A percentile compares a stretch with the other conserved stretches of the same genome.
Conservation (phyloP, 2,888 invertebrate species). For the Syrphus vitripennis region DNA sequence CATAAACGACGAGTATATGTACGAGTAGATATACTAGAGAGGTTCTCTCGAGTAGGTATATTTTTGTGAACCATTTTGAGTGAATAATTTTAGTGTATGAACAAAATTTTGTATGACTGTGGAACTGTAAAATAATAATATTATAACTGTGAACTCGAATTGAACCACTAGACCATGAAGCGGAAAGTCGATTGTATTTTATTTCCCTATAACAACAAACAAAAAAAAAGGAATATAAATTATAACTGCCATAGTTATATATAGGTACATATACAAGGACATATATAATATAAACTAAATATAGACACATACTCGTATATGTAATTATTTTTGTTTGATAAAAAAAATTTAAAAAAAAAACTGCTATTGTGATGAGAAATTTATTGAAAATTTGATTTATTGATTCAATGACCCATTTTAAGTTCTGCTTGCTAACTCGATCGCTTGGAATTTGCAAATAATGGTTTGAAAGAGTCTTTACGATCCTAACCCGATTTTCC, state of each 20-base stretch:
- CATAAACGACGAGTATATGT: background rate
- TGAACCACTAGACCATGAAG: slow-evolving; percentile 18
- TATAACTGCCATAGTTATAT: background rate
- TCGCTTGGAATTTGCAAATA: too few relatives aligned
- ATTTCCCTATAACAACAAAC: background rate
- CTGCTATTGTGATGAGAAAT: background rate
- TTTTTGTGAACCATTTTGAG: slow-evolving; percentile 50
- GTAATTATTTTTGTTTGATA: too few relatives aligned
- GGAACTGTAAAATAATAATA: slow-evolving; percentile 21
- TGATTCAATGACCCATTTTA: too few relatives aligned
- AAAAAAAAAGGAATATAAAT: slow-evolving; percentile 1
- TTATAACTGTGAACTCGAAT: slow-evolving; percentile 13
- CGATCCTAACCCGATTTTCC: too few relatives aligned
- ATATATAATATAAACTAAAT: background rate
- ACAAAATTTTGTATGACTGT: slow-evolving; percentile 12
- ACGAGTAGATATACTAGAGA: background rate
- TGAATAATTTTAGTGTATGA: slow-evolving; percentile 43
- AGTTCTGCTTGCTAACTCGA: too few relatives aligned
- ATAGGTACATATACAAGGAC: background rate
- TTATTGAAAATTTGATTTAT: background rate
- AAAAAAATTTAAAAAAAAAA: background rate
- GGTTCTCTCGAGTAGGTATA: background rate
- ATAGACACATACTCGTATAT: too few relatives aligned
- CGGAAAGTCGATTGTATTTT: slow-evolving; percentile 19
- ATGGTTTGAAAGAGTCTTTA: too few relatives aligned